Conservation (phyloP, 2,797 vertebrate genomes). For the Eidolon dupreanum region DNA sequence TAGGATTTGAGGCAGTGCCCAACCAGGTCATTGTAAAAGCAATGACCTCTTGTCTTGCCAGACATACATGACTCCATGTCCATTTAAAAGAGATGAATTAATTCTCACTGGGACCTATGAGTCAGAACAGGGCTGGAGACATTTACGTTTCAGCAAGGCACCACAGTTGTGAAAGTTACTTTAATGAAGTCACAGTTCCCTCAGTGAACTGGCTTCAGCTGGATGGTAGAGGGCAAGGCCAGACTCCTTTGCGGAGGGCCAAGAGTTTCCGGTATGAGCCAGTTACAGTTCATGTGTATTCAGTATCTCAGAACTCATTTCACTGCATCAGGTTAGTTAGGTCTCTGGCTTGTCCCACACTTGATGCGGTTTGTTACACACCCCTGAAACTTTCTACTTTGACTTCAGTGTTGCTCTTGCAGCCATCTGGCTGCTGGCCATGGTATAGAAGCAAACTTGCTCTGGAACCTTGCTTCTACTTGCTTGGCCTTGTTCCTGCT, state of each 20-base stretch:
- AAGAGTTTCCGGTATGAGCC: background rate
- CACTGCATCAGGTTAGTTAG: background rate
- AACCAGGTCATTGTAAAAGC: background rate
- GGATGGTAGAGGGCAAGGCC: background rate
- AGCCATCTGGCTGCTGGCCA: background rate
- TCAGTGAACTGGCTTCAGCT: background rate
- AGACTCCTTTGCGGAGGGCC: background rate
- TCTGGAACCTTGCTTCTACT: background rate
- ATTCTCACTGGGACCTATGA: background rate
- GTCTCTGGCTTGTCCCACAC: background rate
- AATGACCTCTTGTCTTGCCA: background rate
- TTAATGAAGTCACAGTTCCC: background rate
- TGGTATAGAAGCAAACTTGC: background rate
- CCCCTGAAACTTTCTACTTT: background rate
- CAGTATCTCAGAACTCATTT: background rate
- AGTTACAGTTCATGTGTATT: background rate
- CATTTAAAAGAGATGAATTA: background rate
- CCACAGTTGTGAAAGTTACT: background rate
- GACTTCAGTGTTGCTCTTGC: background rate
- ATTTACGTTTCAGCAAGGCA: background rate
- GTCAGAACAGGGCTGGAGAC: background rate
- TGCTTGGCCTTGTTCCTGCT: background rate
- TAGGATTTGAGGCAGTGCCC: background rate
- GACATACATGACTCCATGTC: background rate
- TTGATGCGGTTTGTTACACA: background rate